Base-by-base conservation (phyloP, 1,140 invertebrate genomes). In the Papilio aristodemus region DNA sequence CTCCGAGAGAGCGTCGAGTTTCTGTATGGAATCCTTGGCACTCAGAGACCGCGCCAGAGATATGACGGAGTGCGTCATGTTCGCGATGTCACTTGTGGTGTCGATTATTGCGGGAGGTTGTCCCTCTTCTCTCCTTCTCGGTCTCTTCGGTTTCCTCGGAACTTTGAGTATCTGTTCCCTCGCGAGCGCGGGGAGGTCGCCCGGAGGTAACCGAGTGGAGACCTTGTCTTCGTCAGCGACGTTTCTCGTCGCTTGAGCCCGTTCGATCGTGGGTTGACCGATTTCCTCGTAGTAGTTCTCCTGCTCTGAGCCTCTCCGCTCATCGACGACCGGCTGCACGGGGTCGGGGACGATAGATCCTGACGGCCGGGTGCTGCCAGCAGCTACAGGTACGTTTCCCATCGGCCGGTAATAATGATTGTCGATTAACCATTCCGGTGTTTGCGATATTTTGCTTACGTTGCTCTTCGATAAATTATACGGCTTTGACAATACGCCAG, bases 281-380 rank as follows among this genome's bases (percentile, higher is more conserved):
- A 91, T 91, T 79, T 91, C 87, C 77, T 91, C 89, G 58, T 91
- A 91, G 58, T 85, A 85, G 69, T 91, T 87, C 63, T 91, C 89
- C 62, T 82, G 78, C 46, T 81, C 83, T 4, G 78, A 74, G 60
- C 77, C 68, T 58, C 70, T 75, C 62, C 77, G 80, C 4, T 39
- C 17, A 66, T 75, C 60, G 50, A 71, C 66, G 9, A 13, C 22
- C 39, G 39, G 8, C 8, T 2, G 39, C 10, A 6, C 41, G n/a
- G 4, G n/a, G 6, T 7, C 41, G 41, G 27, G 46, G 14, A 14
- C 46, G 14, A 19, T 11, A 11, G 50, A 57, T 27, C 11, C 25
- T 25, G 8, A 72, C 6, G 71, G 60, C 71, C 79, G 81, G 0
- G 68, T 72, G 10, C 85, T 82, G 57, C 87, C 88, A 38, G 86